Percentiles rank a stretch among this genome's conserved stretches.
phyloP scores from a whole-genome alignment of 2,113 vertebrate species.

The Pedionomus torquatus region DNA sequence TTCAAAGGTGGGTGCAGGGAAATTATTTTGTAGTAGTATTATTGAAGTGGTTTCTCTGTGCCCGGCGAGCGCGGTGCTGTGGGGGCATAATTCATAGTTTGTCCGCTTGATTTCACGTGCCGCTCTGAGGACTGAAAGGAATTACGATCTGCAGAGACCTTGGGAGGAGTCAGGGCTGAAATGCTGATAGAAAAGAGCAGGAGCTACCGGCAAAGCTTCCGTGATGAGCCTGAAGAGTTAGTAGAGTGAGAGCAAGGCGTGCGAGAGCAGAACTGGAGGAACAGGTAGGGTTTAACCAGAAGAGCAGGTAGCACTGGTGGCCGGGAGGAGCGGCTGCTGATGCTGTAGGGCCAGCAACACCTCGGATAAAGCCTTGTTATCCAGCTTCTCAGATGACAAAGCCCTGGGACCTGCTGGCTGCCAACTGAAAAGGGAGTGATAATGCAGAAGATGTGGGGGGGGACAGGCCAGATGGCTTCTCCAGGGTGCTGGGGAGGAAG shows the following conservation, averaged over 20 bases:
- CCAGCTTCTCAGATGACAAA: not conserved
- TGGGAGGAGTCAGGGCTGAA: not conserved
- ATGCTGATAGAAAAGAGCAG: not conserved
- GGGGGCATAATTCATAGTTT: not conserved
- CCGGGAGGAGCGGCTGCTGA: not conserved
- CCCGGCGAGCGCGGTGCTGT: not conserved
- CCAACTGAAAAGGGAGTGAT: not conserved
- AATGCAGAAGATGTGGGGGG: not conserved
- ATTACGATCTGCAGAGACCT: not conserved
- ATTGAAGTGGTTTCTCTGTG: not conserved
- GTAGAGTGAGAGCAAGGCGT: not conserved
- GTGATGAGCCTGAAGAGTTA: not conserved
- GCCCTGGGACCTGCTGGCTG: not conserved
- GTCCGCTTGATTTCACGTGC: not conserved
- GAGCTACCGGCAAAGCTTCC: not conserved
- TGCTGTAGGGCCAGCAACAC: not conserved
- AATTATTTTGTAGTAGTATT: not conserved
- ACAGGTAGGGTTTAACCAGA: not conserved
- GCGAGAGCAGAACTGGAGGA: not conserved
- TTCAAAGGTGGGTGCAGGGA: not conserved
- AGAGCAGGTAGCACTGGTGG: not conserved
- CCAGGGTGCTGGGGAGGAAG: not conserved
- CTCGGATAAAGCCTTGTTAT: not conserved
- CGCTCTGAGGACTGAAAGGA: not conserved
- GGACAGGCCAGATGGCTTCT: not conserved